A percentile compares a stretch with the other conserved stretches of the same genome.
phyloP scores from a whole-genome alignment of 2,888 invertebrate species.

The Hylaea fasciaria region DNA sequence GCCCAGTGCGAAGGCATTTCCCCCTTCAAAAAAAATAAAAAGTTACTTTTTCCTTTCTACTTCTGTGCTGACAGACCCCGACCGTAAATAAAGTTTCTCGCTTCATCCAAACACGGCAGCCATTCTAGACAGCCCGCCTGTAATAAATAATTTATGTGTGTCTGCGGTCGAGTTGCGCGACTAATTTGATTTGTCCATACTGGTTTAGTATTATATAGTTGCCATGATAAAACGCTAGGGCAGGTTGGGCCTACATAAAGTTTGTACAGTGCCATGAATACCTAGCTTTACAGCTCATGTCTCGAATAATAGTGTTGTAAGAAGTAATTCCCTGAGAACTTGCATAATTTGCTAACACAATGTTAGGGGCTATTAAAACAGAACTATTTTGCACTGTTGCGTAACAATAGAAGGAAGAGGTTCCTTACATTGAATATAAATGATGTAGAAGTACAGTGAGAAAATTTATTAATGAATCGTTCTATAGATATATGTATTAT shows the following conservation, averaged over 20 bases:
- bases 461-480: no score
- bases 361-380: constrained; percentile 25
- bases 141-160: no score
- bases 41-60: no score
- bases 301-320: constrained; percentile 33
- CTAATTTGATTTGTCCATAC: constrained; percentile 6
- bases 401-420: constrained; percentile 18
- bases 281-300: constrained; percentile 38
- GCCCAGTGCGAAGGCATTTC: no score
- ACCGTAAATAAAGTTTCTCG: no score
- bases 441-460: no score
- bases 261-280: constrained; percentile 38
- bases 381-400: constrained; percentile 18
- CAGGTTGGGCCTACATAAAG: constrained; percentile 29
- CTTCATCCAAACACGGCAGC: no score
- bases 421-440: background rate
- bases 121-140: no score
- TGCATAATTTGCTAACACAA: constrained; percentile 28
- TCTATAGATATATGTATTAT: no score
- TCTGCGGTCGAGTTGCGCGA: no score
- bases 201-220: background rate
- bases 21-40: no score
- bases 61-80: no score
- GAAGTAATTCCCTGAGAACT: constrained; percentile 29
- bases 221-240: background rate